phyloP scores from a whole-genome alignment of 2,113 vertebrate species.

The Stictonetta naevosa region DNA sequence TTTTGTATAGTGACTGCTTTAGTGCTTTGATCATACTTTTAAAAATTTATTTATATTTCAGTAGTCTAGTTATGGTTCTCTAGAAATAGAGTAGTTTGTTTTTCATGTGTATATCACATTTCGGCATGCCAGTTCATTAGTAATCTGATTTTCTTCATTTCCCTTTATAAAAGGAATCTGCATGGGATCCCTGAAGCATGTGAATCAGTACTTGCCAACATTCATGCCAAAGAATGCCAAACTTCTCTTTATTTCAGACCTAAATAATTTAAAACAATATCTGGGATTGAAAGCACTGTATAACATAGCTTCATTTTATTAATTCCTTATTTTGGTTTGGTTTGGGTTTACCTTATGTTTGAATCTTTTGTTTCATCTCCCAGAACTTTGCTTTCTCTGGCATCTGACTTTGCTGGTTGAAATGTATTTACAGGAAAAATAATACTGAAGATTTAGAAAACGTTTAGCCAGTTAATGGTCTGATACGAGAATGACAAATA shows the following conservation, averaged over 20 bases:
- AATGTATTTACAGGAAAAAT: conserved; percentile 41
- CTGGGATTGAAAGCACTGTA: conserved; percentile 25
- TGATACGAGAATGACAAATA: conserved; percentile 10
- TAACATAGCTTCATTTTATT: not conserved
- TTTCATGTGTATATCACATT: conserved; percentile 67
- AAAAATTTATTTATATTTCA: conserved; percentile 64
- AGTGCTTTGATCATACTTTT: conserved; percentile 75
- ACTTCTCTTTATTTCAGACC: not conserved
- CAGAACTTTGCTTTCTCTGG: conserved; percentile 62
- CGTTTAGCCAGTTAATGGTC: conserved; percentile 12
- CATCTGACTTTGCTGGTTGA: conserved; percentile 63
- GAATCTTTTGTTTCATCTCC: conserved; percentile 34
- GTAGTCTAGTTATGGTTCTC: conserved; percentile 72
- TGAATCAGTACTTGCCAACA: conserved; percentile 79
- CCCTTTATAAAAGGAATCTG: conserved; percentile 54
- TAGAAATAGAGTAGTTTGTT: conserved; percentile 77
- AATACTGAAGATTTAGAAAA: conserved; percentile 37
- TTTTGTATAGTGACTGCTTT: conserved; percentile 79
- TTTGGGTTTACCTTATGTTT: conserved; percentile 53
- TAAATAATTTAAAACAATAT: conserved; percentile 25
- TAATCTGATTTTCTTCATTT: conserved; percentile 61
- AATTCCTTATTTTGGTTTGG: not conserved
- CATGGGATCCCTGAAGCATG: conserved; percentile 79
- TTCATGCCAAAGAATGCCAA: conserved; percentile 59
- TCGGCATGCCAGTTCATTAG: conserved; percentile 76